Evolutionary conservation across 2,113 vertebrate genomes (phyloP), one percentile per base, ranked within the genome.

Genomic region (Ameiurus melas): DNA sequence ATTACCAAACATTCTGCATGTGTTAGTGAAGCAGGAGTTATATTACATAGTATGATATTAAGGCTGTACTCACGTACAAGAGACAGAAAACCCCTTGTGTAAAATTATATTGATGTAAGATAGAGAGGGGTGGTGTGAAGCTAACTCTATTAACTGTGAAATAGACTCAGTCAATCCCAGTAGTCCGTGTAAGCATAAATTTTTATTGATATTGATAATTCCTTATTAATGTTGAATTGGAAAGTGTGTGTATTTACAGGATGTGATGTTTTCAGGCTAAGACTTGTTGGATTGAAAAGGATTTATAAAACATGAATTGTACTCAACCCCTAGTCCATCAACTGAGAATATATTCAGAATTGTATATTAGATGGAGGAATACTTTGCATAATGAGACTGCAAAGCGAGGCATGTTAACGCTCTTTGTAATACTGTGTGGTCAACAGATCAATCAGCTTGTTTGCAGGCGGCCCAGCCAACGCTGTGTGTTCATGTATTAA

Each of bases 31-130:
- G 20, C n/a, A 30, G 7, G 47, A 80, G 60, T n/a, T 85, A 14
- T 47, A 53, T 84, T 80, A 25, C 36, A 51, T 77, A 64, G 66
- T 20, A 62, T 22, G 62, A 55, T 30, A 19, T 85, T 60, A 84
- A n/a, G 73, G 83, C 78, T 75, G 83, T 25, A 58, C 83, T 89
- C 85, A 10, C 43, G 8, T 22, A 57, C 53, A 64, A 73, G 47
- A 60, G 71, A 83, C 53, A 57, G 73, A 51, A 58, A 36, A 36
- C 47, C 81, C 75, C 87, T 57, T 25, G 77, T 64, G 30, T 57
- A 16, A 75, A 90, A 19, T 73, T 2, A 55, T 89, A 88, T 85
- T 88, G 86, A 92, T 91, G 2, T 13, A 6, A 22, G 58, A 66
- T 17, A 0, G 68, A 55, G 81, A 19, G 20, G 0, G 68, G 22